Conservation (phyloP, 2,797 vertebrate species). For the Pseudomugil tenellus region DNA sequence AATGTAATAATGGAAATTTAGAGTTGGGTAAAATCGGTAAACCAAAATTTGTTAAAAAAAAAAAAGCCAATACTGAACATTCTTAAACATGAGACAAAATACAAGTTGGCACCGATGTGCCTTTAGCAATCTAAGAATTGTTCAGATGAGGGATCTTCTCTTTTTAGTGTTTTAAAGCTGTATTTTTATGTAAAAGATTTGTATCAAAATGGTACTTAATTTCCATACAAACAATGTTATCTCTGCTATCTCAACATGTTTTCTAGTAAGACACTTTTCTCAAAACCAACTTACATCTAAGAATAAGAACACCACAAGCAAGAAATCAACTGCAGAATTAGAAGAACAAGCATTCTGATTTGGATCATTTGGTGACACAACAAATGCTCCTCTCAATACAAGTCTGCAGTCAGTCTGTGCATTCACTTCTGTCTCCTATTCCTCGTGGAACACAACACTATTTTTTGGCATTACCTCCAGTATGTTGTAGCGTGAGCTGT, state of each 20-base stretch:
- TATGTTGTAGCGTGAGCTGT: constrained; percentile 95
- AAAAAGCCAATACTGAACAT: too few relatives aligned
- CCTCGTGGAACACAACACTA: constrained; percentile 7
- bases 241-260: neutral
- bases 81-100: neutral
- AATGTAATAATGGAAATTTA: too few relatives aligned
- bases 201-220: constrained; percentile 12
- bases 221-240: neutral
- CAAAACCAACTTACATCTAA: too few relatives aligned
- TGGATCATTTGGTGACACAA: constrained; percentile 40
- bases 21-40: too few relatives aligned
- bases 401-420: constrained; percentile 38
- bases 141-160: constrained; percentile 1
- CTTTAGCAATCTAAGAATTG: constrained; percentile 20
- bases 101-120: constrained; percentile 1
- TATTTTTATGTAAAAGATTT: constrained; percentile 3
- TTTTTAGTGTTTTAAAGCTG: neutral
- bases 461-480: constrained; percentile 87
- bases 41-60: too few relatives aligned
- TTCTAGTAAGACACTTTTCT: too few relatives aligned
- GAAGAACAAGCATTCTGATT: constrained; percentile 31
- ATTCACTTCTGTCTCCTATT: neutral
- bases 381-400: constrained; percentile 40
- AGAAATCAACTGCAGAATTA: too few relatives aligned
- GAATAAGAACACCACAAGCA: too few relatives aligned